A percentile compares a stretch with the other conserved stretches of the same genome.
Evolutionary conservation across 2,797 vertebrate genomes (phyloP).

Genomic region (Malurus splendens): DNA sequence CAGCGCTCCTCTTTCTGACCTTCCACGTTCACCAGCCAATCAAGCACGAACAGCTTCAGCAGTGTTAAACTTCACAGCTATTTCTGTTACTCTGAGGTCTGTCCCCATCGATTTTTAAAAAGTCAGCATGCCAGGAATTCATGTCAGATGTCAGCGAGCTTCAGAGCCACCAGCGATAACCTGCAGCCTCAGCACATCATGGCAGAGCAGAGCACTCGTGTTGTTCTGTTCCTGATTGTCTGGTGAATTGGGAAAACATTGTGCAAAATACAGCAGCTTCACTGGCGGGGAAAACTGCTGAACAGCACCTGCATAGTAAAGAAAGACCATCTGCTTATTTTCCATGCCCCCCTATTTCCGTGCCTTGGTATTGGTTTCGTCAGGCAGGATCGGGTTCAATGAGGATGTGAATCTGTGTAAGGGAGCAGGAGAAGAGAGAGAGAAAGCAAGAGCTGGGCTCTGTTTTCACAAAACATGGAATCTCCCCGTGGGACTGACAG

Average conservation of each 20-base stretch:
- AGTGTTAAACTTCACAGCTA: conserved; percentile 66
- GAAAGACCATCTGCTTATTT: conserved; percentile 64
- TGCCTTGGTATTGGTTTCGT: background rate
- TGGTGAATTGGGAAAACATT: conserved; percentile 68
- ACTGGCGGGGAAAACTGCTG: conserved; percentile 61
- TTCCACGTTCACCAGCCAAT: conserved; percentile 61
- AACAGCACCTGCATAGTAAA: conserved; percentile 63
- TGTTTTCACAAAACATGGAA: background rate
- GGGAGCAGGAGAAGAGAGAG: background rate
- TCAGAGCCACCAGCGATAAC: conserved; percentile 60
- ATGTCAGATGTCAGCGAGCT: conserved; percentile 70
- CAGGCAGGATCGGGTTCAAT: background rate
- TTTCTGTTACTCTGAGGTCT: conserved; percentile 65
- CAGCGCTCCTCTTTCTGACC: conserved; percentile 57
- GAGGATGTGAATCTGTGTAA: background rate
- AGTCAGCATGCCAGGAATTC: conserved; percentile 68
- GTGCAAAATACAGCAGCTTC: conserved; percentile 59
- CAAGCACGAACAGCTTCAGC: conserved; percentile 54
- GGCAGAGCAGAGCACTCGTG: conserved; percentile 40
- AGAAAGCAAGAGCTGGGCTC: background rate
- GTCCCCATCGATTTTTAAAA: conserved; percentile 66
- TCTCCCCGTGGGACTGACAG: background rate
- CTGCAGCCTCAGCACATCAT: conserved; percentile 70
- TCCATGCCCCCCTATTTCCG: background rate
- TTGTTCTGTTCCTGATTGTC: conserved; percentile 64